phyloP scores from a whole-genome alignment of 37 sponge, comb jelly and placozoan species.

The Bolinopsis microptera region DNA sequence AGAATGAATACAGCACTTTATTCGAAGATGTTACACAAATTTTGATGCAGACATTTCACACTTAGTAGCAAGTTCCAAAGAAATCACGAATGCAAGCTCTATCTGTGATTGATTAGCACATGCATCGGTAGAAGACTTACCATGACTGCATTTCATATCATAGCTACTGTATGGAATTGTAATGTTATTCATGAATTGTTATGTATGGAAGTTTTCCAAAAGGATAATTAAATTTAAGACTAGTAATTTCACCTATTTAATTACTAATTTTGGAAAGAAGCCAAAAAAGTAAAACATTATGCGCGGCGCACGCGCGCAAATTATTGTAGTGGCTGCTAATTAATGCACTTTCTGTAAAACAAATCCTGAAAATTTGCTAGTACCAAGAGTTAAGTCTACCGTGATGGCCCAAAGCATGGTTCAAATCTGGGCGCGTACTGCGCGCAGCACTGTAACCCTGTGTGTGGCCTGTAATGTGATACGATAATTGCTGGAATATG shows the following conservation, averaged over 20 bases:
- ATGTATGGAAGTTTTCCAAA: not conserved
- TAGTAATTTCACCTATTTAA: not conserved
- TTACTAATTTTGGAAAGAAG: not conserved
- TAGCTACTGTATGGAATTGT: conserved; percentile 30
- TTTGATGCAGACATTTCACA: not conserved
- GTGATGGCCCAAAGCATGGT: not conserved
- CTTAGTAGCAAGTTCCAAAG: not conserved
- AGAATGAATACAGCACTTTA: not conserved
- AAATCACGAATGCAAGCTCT: not conserved
- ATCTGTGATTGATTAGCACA: not conserved
- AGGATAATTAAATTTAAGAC: too few relatives aligned
- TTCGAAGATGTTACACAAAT: not conserved
- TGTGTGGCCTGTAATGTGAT: not conserved
- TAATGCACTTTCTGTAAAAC: not conserved
- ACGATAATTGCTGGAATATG: not conserved
- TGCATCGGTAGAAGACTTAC: not conserved
- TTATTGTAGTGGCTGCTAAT: not conserved
- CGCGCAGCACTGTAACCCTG: not conserved
- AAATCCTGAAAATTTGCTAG: not conserved
- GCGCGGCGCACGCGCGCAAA: not conserved
- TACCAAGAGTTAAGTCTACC: not conserved
- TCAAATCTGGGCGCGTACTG: not conserved
- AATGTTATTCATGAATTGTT: not conserved
- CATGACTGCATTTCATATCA: not conserved
- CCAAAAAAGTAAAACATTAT: not conserved